A percentile compares a stretch with the other conserved stretches of the same genome.
phyloP scores from a whole-genome alignment of 2,888 invertebrate species.

The Pollenia griseotomentosa region DNA sequence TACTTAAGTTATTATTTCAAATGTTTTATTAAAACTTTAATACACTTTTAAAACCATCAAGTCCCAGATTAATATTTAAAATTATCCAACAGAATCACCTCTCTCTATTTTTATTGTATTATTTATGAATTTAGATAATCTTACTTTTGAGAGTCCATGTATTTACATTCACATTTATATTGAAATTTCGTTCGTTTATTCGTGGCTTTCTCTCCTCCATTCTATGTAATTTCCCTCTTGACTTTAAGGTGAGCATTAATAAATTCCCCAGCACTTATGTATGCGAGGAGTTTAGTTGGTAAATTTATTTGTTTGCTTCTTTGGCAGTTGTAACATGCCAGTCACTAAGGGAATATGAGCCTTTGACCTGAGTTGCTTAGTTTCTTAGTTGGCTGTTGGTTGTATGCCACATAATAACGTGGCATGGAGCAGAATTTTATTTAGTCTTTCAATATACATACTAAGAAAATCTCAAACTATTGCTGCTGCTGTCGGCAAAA shows the following conservation, averaged over 20 bases:
- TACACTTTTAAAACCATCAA: slow-evolving; percentile 16
- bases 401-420: slow-evolving; percentile 15
- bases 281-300: slow-evolving; percentile 4
- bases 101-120: slow-evolving; percentile 35
- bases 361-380: slow-evolving; percentile 52
- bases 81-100: slow-evolving; percentile 4
- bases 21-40: neutral
- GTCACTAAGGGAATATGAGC: slow-evolving; percentile 62
- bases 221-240: slow-evolving; percentile 67
- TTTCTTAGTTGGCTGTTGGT: neutral
- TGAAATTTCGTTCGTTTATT: slow-evolving; percentile 24
- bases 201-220: slow-evolving; percentile 12
- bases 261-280: slow-evolving; percentile 53
- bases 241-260: slow-evolving; percentile 61
- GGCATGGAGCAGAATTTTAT: slow-evolving; percentile 19
- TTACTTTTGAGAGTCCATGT: slow-evolving; percentile 29
- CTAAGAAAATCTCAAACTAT: slow-evolving; percentile 56
- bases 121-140: slow-evolving; percentile 63
- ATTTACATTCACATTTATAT: slow-evolving; percentile 2
- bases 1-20: neutral
- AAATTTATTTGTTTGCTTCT: slow-evolving; percentile 27
- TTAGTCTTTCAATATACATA: slow-evolving; percentile 62
- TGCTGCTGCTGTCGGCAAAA: slow-evolving; percentile 40
- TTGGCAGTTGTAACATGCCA: slow-evolving; percentile 40
- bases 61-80: neutral